These are phyloP conservation scores for Campopleginae sp. DNA, from an alignment of 2,888 invertebrate species.

Conservation along the genomic window DNA sequence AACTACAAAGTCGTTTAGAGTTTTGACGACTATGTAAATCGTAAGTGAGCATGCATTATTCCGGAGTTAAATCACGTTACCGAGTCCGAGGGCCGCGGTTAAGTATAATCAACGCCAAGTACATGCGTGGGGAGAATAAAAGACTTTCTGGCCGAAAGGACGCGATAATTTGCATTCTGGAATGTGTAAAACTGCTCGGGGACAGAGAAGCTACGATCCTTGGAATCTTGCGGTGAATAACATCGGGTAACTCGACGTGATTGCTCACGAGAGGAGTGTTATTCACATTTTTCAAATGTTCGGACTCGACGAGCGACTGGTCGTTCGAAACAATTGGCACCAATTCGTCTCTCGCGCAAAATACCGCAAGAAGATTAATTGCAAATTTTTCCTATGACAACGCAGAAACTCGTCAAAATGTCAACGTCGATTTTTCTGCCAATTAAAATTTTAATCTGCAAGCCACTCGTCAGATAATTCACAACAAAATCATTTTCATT, in stretches of 20 bases:
- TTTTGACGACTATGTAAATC: slow-evolving; percentile 51
- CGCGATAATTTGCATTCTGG: slow-evolving; percentile 74
- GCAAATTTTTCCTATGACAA: background rate
- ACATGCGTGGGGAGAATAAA: slow-evolving; percentile 2
- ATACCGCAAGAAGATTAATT: background rate
- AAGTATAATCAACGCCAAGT: slow-evolving; percentile 7
- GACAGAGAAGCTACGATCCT: slow-evolving; percentile 12
- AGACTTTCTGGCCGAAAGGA: slow-evolving; percentile 66
- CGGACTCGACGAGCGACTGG: background rate
- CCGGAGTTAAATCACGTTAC: slow-evolving; percentile 20
- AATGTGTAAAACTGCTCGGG: slow-evolving; percentile 44
- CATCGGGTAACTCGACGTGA: slow-evolving; percentile 20
- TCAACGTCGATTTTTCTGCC: background rate
- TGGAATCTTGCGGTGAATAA: slow-evolving; percentile 52
- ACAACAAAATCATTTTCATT: background rate
- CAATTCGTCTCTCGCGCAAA: background rate
- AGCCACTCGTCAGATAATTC: background rate
- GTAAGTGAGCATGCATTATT: slow-evolving; percentile 15
- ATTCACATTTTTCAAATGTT: background rate
- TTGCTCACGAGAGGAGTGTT: slow-evolving; percentile 4
- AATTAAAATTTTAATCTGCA: background rate
- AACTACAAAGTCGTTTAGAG: slow-evolving; percentile 39
- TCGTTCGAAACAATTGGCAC: background rate
- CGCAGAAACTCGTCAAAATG: background rate
- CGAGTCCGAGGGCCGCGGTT: slow-evolving; percentile 40